Percentiles rank a stretch among this genome's conserved stretches.
Conservation (phyloP, 2,888 invertebrate species). For the Mellilla xanthometata region DNA sequence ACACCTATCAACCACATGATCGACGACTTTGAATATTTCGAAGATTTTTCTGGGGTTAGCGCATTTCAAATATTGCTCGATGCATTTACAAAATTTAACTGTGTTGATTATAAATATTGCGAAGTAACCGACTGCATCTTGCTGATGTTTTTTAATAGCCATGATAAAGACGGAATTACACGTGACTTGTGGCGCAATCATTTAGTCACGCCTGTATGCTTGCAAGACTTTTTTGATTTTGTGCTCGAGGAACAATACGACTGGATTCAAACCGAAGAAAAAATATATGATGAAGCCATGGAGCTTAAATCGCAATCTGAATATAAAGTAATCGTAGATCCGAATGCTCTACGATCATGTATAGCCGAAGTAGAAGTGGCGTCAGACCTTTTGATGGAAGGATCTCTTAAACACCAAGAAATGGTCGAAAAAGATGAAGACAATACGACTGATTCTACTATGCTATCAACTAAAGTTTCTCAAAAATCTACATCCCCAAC, state of each 20-base stretch:
- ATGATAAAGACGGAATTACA: constrained; percentile 61
- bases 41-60: constrained; percentile 57
- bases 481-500: constrained; percentile 42
- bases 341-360: constrained; percentile 48
- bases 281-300: constrained; percentile 52
- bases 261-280: constrained; percentile 73
- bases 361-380: constrained; percentile 54
- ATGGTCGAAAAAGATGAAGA: constrained; percentile 38
- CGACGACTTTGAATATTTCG: constrained; percentile 68
- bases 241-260: constrained; percentile 71
- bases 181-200: constrained; percentile 72
- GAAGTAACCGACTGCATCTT: constrained; percentile 67
- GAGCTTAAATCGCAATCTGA: constrained; percentile 43
- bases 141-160: constrained; percentile 71
- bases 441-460: constrained; percentile 23
- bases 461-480: constrained; percentile 26
- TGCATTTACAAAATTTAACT: constrained; percentile 65
- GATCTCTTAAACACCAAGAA: constrained; percentile 66
- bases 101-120: constrained; percentile 73
- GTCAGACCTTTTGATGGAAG: constrained; percentile 65
- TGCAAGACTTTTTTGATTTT: constrained; percentile 81
- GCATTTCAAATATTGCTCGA: constrained; percentile 62
- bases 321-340: constrained; percentile 46
- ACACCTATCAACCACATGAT: constrained; percentile 57
- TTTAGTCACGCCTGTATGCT: constrained; percentile 73